Percentiles rank a stretch among this genome's conserved stretches.
Evolutionary conservation across 2,888 invertebrate species (phyloP).

Genomic region (Epirrhoe alternata): DNA sequence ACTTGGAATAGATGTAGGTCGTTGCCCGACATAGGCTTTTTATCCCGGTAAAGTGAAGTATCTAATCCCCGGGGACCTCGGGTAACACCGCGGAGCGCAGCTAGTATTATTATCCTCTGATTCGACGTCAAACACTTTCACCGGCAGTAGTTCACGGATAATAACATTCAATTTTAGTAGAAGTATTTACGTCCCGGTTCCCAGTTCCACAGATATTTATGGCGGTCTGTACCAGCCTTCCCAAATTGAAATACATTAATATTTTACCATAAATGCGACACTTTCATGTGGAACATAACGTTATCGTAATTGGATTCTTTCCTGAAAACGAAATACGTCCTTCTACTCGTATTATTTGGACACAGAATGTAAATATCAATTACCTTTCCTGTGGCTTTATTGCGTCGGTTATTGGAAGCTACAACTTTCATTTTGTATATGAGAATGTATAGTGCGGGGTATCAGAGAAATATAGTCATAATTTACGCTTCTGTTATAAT

Average conservation of each 20-base stretch:
- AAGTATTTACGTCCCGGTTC: conserved; percentile 79
- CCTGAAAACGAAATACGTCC: conserved; percentile 65
- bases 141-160: conserved; percentile 68
- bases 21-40: no score
- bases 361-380: conserved; percentile 56
- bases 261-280: conserved; percentile 85
- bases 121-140: conserved; percentile 53
- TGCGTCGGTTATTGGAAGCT: conserved; percentile 35
- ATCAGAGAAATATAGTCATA: conserved; percentile 1
- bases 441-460: background rate
- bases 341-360: conserved; percentile 59
- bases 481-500: background rate
- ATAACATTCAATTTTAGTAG: conserved; percentile 81
- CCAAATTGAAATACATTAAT: conserved; percentile 86
- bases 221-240: conserved; percentile 80
- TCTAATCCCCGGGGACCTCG: no score
- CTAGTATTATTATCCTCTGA: no score
- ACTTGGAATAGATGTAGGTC: no score
- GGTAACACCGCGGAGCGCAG: no score
- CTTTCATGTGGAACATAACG: conserved; percentile 82
- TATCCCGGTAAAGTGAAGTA: no score
- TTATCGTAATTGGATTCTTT: conserved; percentile 84
- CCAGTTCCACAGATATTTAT: conserved; percentile 80
- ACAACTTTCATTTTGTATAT: conserved; percentile 17
- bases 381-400: conserved; percentile 48